These are phyloP conservation scores for Aurelia aurita DNA, from an alignment of 30 jellyfish, hydroid and myxozoan genomes.

Conservation along the genomic window DNA sequence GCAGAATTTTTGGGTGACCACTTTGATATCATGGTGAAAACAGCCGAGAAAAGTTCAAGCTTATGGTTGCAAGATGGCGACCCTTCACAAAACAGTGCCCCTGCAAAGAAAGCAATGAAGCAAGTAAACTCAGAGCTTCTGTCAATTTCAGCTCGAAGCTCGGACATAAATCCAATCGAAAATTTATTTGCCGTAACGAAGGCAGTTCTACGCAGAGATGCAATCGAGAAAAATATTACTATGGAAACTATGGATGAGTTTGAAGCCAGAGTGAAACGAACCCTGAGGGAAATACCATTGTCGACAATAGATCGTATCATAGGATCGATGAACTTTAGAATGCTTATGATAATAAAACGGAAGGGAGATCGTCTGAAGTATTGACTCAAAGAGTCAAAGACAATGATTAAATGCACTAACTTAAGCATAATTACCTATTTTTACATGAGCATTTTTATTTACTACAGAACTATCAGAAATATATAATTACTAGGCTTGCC, in stretches of 20 bases:
- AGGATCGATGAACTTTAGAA: background rate
- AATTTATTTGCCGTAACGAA: background rate
- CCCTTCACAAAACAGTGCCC: constrained; percentile 12
- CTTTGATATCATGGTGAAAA: constrained; percentile 3
- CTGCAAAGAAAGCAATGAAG: constrained; percentile 11
- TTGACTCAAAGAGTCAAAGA: background rate
- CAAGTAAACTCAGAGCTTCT: constrained; percentile 9
- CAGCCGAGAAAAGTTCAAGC: background rate
- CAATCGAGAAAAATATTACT: constrained; percentile 17
- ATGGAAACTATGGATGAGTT: constrained; percentile 2
- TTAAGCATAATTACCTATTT: background rate
- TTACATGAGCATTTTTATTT: background rate
- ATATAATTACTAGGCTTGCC: too few species aligned
- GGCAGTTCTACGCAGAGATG: background rate
- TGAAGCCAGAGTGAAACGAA: background rate
- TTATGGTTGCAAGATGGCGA: background rate
- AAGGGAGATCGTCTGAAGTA: constrained; percentile 4
- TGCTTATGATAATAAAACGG: background rate
- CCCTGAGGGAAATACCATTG: background rate
- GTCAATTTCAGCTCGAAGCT: constrained; percentile 28
- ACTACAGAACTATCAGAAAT: background rate
- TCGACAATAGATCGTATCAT: background rate
- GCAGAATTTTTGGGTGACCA: constrained; percentile 7
- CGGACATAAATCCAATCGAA: background rate
- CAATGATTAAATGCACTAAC: too few species aligned